Evolutionary conservation across 2,113 vertebrate genomes (phyloP).

Genomic region (Colius striatus): DNA sequence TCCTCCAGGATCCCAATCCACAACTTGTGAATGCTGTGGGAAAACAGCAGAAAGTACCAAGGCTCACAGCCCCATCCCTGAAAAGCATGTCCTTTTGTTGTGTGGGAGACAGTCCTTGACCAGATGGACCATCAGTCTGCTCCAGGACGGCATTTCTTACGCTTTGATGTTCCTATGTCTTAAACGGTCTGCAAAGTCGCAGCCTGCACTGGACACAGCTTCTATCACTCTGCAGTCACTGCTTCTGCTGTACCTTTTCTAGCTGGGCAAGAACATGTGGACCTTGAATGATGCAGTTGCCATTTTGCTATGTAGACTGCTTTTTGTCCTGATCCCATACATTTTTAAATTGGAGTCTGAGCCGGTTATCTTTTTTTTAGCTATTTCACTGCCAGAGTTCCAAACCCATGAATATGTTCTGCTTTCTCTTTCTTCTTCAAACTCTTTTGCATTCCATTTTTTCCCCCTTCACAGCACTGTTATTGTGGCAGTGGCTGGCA

Average conservation of each 20-base stretch:
- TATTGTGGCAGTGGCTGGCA: conserved; percentile 41
- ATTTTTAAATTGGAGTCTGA: conserved; percentile 25
- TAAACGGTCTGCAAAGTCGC: neutral
- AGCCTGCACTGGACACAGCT: neutral
- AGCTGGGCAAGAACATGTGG: neutral
- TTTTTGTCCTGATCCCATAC: conserved; percentile 12
- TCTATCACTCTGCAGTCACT: neutral
- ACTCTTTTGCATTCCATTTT: conserved; percentile 25
- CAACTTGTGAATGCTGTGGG: rapidly evolving
- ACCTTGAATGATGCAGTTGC: neutral
- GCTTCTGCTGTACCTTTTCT: neutral
- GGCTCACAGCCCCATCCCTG: neutral
- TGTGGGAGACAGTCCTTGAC: neutral
- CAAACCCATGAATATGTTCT: neutral
- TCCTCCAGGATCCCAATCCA: neutral
- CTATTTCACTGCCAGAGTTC: neutral
- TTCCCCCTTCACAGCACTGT: neutral
- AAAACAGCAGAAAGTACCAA: neutral
- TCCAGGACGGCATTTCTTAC: neutral
- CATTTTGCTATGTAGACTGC: neutral
- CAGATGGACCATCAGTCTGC: neutral
- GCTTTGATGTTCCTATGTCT: neutral
- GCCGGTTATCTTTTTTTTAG: conserved; percentile 22
- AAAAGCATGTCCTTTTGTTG: neutral
- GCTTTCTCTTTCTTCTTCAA: conserved; percentile 38